Base-by-base conservation (phyloP, 2,888 invertebrate genomes). In the Flexamia atlantica region DNA sequence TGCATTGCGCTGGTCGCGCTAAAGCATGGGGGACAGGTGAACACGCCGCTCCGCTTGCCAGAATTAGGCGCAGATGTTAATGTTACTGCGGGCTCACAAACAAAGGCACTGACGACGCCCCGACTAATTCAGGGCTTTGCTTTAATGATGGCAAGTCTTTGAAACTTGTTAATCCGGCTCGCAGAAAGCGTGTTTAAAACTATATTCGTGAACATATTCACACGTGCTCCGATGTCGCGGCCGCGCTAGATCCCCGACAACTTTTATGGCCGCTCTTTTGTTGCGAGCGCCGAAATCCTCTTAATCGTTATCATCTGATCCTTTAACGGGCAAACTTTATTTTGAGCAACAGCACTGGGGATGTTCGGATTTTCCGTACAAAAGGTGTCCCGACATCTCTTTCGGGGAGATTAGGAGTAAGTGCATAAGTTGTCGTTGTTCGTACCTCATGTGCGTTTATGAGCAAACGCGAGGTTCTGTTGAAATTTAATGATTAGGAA, bases 141-240 rank as follows among this genome's bases (percentile, higher is more conserved):
- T 82, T 53, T 82, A 82, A 82, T 72, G 82, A 72, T 72, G 72
- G 82, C 30, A 53, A 70, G 82, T 82, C 82, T 82, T 82, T 82
- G 72, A n/a, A 82, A 82, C 70, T 82, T 82, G 50, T 72, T 82
- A 82, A 82, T 82, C 82, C 82, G 20, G 32, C 53, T 82, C 50
- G 70, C 82, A 72, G 82, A 82, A 82, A 82, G 53, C 82, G 72
- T 82, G 82, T 82, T 82, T 82, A 82, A 82, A 82, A 82, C 82
- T 82, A 82, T 82, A 82, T 82, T 72, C 53, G 53, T 20, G 53
- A 72, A 82, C 82, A 72, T 72, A 82, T 72, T 72, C 82, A 82
- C 82, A 82, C 82, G 82, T 82, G 72, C 72, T 60, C 50, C 50
- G 50, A 72, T 76, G 76, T 50, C 76, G 76, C 76, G 40, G 32